phyloP scores from a whole-genome alignment of 2,888 invertebrate genomes.

The Agriopis marginaria region DNA sequence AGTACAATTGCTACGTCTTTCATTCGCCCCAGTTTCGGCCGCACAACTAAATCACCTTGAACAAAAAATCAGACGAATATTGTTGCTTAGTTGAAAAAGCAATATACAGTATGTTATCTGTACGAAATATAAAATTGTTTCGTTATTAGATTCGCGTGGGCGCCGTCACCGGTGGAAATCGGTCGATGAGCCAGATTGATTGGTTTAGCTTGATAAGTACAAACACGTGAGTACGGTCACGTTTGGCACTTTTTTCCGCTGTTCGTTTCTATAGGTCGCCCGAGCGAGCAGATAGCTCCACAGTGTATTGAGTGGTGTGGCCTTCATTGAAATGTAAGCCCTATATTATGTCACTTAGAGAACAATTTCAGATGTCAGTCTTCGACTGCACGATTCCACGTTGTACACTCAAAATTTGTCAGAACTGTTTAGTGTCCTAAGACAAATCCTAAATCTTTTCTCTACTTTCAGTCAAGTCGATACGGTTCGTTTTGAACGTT shows the following conservation, averaged over 20 bases:
- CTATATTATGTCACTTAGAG: too few species aligned
- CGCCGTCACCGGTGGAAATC: conserved; percentile 20
- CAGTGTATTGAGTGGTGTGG: background rate
- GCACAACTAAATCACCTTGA: conserved; percentile 19
- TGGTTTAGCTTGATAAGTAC: conserved; percentile 27
- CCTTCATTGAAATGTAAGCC: background rate
- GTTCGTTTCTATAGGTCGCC: conserved; percentile 20
- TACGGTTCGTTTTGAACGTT: conserved; percentile 8
- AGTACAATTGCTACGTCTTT: conserved; percentile 41
- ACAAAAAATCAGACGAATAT: conserved; percentile 5
- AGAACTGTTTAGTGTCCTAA: background rate
- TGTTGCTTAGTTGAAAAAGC: conserved; percentile 9
- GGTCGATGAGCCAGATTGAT: conserved; percentile 35
- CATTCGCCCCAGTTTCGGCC: conserved; percentile 41
- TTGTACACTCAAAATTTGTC: background rate
- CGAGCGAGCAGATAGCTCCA: background rate
- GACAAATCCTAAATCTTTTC: background rate
- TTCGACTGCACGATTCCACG: background rate
- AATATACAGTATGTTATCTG: background rate
- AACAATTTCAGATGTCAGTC: background rate
- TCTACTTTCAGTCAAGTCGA: background rate
- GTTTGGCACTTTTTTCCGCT: conserved; percentile 24
- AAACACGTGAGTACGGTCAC: conserved; percentile 33
- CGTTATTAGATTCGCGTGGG: conserved; percentile 4
- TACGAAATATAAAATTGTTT: conserved; percentile 12